Conservation (phyloP, 2,797 vertebrate genomes). For the Sebastes oblongus region DNA sequence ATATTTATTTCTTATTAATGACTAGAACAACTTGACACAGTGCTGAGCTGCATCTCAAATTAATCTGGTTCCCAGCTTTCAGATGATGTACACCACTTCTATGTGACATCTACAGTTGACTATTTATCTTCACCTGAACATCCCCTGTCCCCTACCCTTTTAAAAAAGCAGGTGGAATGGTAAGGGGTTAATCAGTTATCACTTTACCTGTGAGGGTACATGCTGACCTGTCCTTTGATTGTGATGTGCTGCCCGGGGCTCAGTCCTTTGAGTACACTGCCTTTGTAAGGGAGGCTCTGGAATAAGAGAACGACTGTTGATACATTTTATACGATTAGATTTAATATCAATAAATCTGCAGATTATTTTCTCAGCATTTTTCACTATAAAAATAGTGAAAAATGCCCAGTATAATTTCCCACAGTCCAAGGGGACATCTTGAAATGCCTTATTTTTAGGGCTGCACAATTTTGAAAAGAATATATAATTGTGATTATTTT, state of each 20-base stretch:
- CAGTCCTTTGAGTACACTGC: conserved; percentile 84
- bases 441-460: background rate
- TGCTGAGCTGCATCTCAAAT: too few relatives aligned
- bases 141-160: too few relatives aligned
- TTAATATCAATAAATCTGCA: background rate
- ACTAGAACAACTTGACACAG: too few relatives aligned
- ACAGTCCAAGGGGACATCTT: background rate
- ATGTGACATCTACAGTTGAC: too few relatives aligned
- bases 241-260: conserved; percentile 87
- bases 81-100: fast-evolving
- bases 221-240: conserved; percentile 90
- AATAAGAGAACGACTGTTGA: conserved; percentile 20
- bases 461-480: too few relatives aligned
- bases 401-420: background rate
- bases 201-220: conserved; percentile 87
- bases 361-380: background rate
- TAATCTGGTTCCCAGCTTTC: too few relatives aligned
- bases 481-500: too few relatives aligned
- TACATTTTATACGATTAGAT: background rate
- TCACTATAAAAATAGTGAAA: background rate
- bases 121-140: fast-evolving
- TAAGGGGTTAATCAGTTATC: background rate
- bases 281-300: conserved; percentile 88
- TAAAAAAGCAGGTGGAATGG: too few relatives aligned
- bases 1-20: too few relatives aligned